A percentile compares a stretch with the other conserved stretches of the same genome.
Conservation (phyloP, 2,113 vertebrate species). For the Callopanchax toddi region DNA sequence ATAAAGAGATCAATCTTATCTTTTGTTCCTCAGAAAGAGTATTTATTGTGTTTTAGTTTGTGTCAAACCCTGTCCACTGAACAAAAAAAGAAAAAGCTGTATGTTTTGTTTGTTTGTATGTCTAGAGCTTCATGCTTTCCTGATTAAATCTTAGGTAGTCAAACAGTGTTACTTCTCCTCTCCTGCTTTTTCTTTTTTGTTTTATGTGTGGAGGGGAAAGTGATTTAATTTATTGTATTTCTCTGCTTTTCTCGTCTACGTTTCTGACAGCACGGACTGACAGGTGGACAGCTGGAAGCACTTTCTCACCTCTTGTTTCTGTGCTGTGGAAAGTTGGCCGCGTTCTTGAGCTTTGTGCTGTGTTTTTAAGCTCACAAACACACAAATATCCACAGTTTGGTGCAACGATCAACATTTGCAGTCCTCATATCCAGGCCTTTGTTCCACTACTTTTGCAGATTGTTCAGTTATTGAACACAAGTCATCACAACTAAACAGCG, state of each 20-base stretch:
- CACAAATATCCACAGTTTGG: background rate
- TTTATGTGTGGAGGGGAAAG: conserved; percentile 24
- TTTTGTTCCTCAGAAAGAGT: conserved; percentile 71
- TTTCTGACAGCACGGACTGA: conserved; percentile 13
- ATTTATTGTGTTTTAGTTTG: conserved; percentile 82
- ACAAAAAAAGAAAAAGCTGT: conserved; percentile 61
- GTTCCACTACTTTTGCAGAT: background rate
- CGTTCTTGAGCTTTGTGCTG: conserved; percentile 34
- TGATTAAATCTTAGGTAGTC: conserved; percentile 70
- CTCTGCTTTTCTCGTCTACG: conserved; percentile 47
- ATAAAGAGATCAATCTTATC: conserved; percentile 68
- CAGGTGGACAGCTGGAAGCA: conserved; percentile 52
- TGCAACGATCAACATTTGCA: conserved; percentile 22
- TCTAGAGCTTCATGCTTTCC: conserved; percentile 71
- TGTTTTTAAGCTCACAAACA: conserved; percentile 28
- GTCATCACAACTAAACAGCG: background rate
- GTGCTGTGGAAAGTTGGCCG: conserved; percentile 30
- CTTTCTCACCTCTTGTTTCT: conserved; percentile 53
- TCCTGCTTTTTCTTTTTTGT: conserved; percentile 45
- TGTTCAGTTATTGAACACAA: background rate
- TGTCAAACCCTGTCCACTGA: conserved; percentile 71
- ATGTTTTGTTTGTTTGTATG: conserved; percentile 70
- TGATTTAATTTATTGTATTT: conserved; percentile 73
- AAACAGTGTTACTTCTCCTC: conserved; percentile 64
- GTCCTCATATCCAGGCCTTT: conserved; percentile 10